Evolutionary conservation across 2,113 vertebrate species (phyloP), one percentile per base, ranked within the genome.

Genomic region (Mionectes macconnelli): DNA sequence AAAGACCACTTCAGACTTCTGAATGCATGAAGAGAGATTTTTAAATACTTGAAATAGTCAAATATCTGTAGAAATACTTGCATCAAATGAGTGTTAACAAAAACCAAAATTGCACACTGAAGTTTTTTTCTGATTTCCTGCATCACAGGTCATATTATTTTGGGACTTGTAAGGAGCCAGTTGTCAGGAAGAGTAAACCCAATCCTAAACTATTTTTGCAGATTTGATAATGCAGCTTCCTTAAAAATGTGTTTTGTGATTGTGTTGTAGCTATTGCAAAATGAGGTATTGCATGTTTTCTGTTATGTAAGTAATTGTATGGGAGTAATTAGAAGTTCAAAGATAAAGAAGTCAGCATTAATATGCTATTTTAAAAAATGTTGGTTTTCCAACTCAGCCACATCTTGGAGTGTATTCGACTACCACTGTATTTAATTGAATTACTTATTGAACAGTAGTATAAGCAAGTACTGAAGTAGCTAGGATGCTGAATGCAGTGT

Each of bases 1-100:
- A 94, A 95, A 95, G 89, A 87, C 85, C 42, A 17, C 78, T 96
- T 96, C 76, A 96, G 89, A 94, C 75, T 93, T 92, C 89, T 90
- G 79, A 94, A 94, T 92, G 52, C 82, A 52, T 93, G 77, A 84
- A 72, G 77, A 78, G 59, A 72, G 60, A 83, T 92, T 89, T 89
- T 93, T 63, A 81, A 96, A 90, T 96, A 84, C 56, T 74, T 95
- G 84, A 91, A 87, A 94, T 83, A 89, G 49, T 70, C 60, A 92
- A 90, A 90, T 79, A 89, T 76, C n/a, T 85, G 0, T 59, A 73
- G 63, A 93, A 94, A 81, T 90, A 50, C 33, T 77, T 91, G 47
- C 35, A 91, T 87, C 82, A 56, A 79, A 11, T 70, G 70, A 81
- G 5, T 3, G 2, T 87, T 87, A 66, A 62, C 11, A 66, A 87